Percentiles rank a stretch among this genome's conserved stretches.
Conservation (phyloP, 2,113 vertebrate genomes). For the Sinocyclocheilus maitianheensis region DNA sequence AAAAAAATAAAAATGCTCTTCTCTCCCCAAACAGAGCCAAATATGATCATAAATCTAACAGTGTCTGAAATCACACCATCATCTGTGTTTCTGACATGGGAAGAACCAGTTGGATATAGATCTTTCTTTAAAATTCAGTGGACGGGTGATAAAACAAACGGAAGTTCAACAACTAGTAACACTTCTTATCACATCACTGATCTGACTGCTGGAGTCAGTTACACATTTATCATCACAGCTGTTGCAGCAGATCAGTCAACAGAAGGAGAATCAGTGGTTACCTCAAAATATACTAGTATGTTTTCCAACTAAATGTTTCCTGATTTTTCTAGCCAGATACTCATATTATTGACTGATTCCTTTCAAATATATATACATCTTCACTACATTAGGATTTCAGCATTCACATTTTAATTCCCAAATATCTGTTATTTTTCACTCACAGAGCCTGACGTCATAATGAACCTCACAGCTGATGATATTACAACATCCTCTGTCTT, state of each 20-base stretch:
- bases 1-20: too few relatives aligned
- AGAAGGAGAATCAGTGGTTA: background rate
- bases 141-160: too few relatives aligned
- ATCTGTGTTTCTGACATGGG: too few relatives aligned
- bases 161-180: background rate
- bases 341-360: background rate
- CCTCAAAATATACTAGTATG: conserved; percentile 75
- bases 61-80: too few relatives aligned
- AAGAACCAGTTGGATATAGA: too few relatives aligned
- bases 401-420: background rate
- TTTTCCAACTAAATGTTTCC: background rate
- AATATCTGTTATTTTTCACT: background rate
- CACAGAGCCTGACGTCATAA: conserved; percentile 40
- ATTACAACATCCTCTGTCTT: conserved; percentile 39
- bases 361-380: background rate
- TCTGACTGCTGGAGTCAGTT: conserved; percentile 69
- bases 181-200: background rate
- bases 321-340: background rate
- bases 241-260: conserved; percentile 50
- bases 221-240: conserved; percentile 69
- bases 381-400: too few relatives aligned
- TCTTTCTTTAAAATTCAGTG: too few relatives aligned
- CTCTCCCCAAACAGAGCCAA: too few relatives aligned
- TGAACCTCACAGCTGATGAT: conserved; percentile 50
- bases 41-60: too few relatives aligned